Evolutionary conservation across 2,797 vertebrate species (phyloP).

Genomic region (Naso thynnoides): DNA sequence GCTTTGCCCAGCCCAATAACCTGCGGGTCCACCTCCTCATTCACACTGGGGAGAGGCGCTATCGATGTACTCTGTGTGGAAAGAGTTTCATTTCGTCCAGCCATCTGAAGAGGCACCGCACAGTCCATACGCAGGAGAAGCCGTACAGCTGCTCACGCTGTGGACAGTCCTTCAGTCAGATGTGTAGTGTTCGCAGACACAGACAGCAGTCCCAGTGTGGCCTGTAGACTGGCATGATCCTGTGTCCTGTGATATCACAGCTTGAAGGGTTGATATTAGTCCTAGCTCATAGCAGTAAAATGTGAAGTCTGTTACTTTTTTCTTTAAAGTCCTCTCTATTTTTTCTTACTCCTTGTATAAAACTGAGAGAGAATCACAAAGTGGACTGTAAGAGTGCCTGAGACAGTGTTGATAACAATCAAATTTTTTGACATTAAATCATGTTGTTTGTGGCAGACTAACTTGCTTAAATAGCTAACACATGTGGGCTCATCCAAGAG

Average conservation of each 20-base stretch:
- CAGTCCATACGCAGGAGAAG: slow-evolving; percentile 82
- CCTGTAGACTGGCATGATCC: slow-evolving; percentile 51
- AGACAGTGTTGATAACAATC: slow-evolving; percentile 8
- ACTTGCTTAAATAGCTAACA: neutral
- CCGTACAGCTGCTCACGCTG: slow-evolving; percentile 81
- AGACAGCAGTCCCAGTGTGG: slow-evolving; percentile 82
- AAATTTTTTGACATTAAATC: neutral
- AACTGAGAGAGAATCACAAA: slow-evolving; percentile 25
- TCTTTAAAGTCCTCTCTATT: neutral
- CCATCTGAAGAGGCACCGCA: slow-evolving; percentile 81
- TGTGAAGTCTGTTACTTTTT: slow-evolving; percentile 33
- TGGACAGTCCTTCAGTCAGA: slow-evolving; percentile 82
- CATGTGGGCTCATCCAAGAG: neutral
- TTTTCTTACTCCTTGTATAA: slow-evolving; percentile 13
- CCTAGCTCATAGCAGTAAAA: slow-evolving; percentile 29
- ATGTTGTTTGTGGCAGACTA: neutral
- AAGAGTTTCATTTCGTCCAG: slow-evolving; percentile 83
- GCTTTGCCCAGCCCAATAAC: slow-evolving; percentile 80
- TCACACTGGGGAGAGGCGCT: slow-evolving; percentile 80
- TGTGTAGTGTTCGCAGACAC: slow-evolving; percentile 80
- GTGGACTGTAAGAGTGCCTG: slow-evolving; percentile 36
- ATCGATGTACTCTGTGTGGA: slow-evolving; percentile 77
- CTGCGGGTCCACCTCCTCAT: slow-evolving; percentile 82
- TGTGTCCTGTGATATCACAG: slow-evolving; percentile 38
- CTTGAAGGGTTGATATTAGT: slow-evolving; percentile 40